Percentiles rank a stretch among this genome's conserved stretches.
Conservation (phyloP, 2,888 invertebrate species). For the Laothoe populi region DNA sequence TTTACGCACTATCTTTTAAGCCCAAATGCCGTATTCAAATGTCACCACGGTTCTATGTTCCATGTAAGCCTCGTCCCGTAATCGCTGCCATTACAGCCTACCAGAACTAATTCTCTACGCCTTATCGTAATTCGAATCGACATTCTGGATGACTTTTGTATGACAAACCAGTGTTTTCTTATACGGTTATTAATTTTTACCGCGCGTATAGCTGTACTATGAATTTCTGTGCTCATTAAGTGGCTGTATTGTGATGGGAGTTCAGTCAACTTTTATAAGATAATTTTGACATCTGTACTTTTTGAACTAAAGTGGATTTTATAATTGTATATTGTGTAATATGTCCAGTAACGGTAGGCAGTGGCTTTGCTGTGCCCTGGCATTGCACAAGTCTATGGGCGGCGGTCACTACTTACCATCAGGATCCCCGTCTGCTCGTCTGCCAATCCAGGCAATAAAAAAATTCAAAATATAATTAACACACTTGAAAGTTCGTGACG, state of each 20-base stretch:
- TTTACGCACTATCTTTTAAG: background rate
- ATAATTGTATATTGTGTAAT: no score
- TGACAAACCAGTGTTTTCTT: constrained; percentile 82
- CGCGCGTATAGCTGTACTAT: constrained; percentile 59
- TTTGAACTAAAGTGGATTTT: background rate
- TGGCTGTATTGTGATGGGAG: constrained; percentile 45
- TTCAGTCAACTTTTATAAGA: constrained; percentile 57
- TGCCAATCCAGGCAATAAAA: no score
- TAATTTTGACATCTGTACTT: constrained; percentile 2
- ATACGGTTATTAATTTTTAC: constrained; percentile 81
- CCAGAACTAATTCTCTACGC: constrained; percentile 80
- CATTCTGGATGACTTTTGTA: constrained; percentile 79
- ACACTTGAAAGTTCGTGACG: no score
- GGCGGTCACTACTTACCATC: no score
- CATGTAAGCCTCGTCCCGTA: constrained; percentile 56
- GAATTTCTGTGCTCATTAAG: constrained; percentile 59
- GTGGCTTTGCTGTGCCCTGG: no score
- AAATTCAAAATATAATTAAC: no score
- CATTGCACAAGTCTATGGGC: no score
- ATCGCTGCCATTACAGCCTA: constrained; percentile 77
- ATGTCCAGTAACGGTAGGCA: no score
- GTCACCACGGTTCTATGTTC: constrained; percentile 37
- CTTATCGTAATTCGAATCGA: constrained; percentile 84
- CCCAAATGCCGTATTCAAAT: constrained; percentile 19
- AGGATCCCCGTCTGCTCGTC: no score